Base-by-base conservation (phyloP, 2,888 invertebrate species). In the Hydroisotoma schaefferi region DNA sequence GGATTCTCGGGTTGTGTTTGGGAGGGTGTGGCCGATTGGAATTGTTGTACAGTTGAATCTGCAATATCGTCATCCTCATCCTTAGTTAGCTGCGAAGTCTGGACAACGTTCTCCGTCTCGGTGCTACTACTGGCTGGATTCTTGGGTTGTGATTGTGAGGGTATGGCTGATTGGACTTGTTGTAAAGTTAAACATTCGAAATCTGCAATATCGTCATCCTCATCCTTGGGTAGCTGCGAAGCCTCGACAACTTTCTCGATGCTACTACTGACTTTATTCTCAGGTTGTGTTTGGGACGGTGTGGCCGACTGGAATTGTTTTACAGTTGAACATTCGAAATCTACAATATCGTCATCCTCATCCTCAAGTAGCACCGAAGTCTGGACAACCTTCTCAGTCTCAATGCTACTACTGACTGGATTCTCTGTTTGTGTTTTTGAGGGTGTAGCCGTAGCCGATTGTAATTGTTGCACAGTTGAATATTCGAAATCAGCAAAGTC, bases 311-410 rank as follows among this genome's bases (percentile, higher is more conserved):
- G n/a, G n/a, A n/a, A n/a, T n/a, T n/a, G n/a, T n/a, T n/a, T n/a
- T n/a, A n/a, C 12, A 8, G 49, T 27, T 10, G 20, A 43, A 40
- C 26, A 3, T 25, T 38, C 25, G 47, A 65, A 65, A 49, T 65
- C 62, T n/a, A 54, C 65, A 53, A 65, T 62, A 29, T 65, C 65
- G 20, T 65, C 62, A 15, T 56, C 51, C 3, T 53, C 56, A 4
- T 22, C 38, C 22, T 27, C 47, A 46, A 3, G 20, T 8, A 10
- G 6, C 6, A n/a, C n/a, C n/a, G n/a, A n/a, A n/a, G n/a, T n/a
- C n/a, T n/a, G n/a, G n/a, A n/a, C n/a, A n/a, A n/a, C n/a, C n/a
- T n/a, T n/a, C n/a, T n/a, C n/a, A n/a, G n/a, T n/a, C n/a, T n/a
- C n/a, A n/a, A n/a, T n/a, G n/a, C n/a, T n/a, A n/a, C n/a, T n/a